A percentile compares a stretch with the other conserved stretches of the same genome.
These are phyloP conservation scores for Nezara viridula DNA, from an alignment of 2,888 invertebrate species.

Conservation along the genomic window DNA sequence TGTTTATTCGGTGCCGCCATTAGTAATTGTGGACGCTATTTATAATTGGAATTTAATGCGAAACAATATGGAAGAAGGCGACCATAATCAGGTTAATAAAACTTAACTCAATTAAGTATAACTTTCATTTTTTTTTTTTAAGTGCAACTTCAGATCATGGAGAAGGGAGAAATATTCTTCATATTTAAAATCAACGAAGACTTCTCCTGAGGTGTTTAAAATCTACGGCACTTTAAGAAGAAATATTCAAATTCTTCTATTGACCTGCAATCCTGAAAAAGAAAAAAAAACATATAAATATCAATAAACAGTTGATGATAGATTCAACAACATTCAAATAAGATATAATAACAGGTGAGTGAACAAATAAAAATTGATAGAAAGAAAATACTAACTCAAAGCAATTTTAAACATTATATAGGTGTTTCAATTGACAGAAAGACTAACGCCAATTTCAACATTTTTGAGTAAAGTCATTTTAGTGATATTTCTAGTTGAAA, in stretches of 20 bases:
- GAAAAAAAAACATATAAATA: background rate
- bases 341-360: background rate
- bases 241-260: background rate
- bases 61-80: slow-evolving; percentile 56
- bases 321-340: background rate
- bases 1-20: background rate
- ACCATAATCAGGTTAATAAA: slow-evolving; percentile 56
- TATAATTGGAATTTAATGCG: slow-evolving; percentile 16
- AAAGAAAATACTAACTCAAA: too few relatives aligned
- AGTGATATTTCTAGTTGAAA: too few relatives aligned
- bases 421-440: too few relatives aligned
- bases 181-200: slow-evolving; percentile 22
- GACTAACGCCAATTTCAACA: too few relatives aligned
- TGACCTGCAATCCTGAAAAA: background rate
- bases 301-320: background rate
- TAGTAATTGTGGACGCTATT: background rate
- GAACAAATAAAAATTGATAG: too few relatives aligned
- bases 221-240: slow-evolving; percentile 32
- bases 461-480: too few relatives aligned
- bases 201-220: background rate
- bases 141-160: slow-evolving; percentile 48
- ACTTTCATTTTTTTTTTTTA: slow-evolving; percentile 41
- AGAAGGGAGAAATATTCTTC: slow-evolving; percentile 19
- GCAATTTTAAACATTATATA: too few relatives aligned
- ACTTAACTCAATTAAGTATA: slow-evolving; percentile 55